A percentile compares a stretch with the other conserved stretches of the same genome.
These are phyloP conservation scores for Tadarida brasiliensis DNA, from an alignment of 2,797 vertebrate species.

Conservation along the genomic window DNA sequence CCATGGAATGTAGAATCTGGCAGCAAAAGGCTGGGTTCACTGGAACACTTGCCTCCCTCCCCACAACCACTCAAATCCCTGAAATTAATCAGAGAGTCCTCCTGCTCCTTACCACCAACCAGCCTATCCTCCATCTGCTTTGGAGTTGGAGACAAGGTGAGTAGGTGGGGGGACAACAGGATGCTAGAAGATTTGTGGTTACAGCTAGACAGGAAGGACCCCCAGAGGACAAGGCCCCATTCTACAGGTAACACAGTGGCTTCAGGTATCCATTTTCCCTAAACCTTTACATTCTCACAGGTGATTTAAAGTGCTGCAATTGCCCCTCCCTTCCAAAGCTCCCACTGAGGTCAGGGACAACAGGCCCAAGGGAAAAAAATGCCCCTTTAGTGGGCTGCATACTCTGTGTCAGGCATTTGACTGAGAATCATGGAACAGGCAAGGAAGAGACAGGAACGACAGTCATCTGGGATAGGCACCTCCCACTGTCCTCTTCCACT, in stretches of 20 bases:
- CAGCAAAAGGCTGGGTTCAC: not conserved
- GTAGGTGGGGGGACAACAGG: not conserved
- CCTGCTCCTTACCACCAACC: not conserved
- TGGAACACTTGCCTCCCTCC: not conserved
- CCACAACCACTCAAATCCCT: conserved; percentile 10
- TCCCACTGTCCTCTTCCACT: not conserved
- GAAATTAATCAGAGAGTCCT: not conserved
- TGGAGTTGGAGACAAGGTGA: not conserved
- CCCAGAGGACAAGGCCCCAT: not conserved
- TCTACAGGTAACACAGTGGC: not conserved
- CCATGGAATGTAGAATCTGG: not conserved
- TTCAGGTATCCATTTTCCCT: not conserved
- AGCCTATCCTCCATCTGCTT: not conserved
- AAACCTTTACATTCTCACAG: conserved; percentile 37
- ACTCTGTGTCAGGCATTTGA: not conserved
- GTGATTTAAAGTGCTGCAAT: not conserved
- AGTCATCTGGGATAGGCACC: not conserved
- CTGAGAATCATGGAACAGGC: not conserved
- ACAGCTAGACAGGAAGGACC: not conserved
- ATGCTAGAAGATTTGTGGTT: not conserved
- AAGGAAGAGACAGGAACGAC: not conserved
- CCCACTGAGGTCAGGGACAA: not conserved
- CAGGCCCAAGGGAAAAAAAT: not conserved
- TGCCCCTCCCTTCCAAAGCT: conserved; percentile 30
- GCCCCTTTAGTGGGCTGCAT: not conserved